Evolutionary conservation across 2,113 vertebrate genomes (phyloP).

Genomic region (Pteronura brasiliensis): DNA sequence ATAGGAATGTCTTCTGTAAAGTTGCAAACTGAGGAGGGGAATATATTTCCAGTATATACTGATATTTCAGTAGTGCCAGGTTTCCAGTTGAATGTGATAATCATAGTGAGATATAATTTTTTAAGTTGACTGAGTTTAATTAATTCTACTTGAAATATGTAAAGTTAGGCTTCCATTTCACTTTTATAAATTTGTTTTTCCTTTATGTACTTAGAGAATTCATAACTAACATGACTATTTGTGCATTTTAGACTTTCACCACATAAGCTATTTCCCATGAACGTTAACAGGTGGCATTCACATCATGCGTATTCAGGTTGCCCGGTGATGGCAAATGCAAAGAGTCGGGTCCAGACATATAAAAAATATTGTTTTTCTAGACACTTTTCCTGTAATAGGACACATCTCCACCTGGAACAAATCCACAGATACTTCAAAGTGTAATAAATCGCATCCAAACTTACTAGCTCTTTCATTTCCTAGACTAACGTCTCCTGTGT

Average conservation of each 20-base stretch:
- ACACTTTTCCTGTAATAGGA: constrained; percentile 52
- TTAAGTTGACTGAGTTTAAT: neutral
- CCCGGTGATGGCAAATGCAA: constrained; percentile 20
- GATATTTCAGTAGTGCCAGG: neutral
- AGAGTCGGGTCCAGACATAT: constrained; percentile 43
- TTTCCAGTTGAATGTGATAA: neutral
- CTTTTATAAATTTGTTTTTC: neutral
- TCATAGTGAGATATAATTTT: neutral
- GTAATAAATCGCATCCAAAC: constrained; percentile 19
- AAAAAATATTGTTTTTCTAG: constrained; percentile 53
- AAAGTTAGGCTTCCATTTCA: neutral
- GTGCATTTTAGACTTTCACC: neutral
- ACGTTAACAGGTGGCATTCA: constrained; percentile 43
- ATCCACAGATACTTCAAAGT: constrained; percentile 51
- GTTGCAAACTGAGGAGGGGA: neutral
- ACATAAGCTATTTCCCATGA: constrained; percentile 5
- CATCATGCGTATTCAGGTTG: neutral
- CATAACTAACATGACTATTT: neutral
- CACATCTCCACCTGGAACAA: constrained; percentile 56
- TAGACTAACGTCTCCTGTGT: neutral
- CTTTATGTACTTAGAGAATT: neutral
- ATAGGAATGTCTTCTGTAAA: neutral
- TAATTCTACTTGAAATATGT: neutral
- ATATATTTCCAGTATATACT: neutral
- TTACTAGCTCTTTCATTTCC: constrained; percentile 31